Evolutionary conservation across 2,888 invertebrate genomes (phyloP).

Genomic region (Leptinotarsa rubiginosa): DNA sequence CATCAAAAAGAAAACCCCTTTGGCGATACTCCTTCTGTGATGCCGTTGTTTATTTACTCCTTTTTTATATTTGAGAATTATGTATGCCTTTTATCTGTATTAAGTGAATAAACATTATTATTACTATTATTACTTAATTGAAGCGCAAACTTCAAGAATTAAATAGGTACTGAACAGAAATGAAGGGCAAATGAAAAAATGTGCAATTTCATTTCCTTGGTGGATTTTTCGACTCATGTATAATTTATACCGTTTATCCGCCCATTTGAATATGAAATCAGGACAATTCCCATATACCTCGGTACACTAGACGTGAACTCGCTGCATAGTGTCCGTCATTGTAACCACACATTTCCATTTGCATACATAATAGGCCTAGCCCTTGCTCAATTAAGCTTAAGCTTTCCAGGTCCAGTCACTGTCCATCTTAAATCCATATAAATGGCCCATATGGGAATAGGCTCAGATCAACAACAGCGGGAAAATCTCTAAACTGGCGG

Average conservation of each 20-base stretch:
- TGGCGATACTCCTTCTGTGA: too few species aligned
- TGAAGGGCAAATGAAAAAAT: too few species aligned
- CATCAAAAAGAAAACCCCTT: too few species aligned
- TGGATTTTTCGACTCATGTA: not conserved
- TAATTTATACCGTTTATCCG: not conserved
- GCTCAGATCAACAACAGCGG: constrained; percentile 50
- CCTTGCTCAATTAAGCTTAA: constrained; percentile 64
- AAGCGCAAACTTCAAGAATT: too few species aligned
- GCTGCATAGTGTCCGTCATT: constrained; percentile 58
- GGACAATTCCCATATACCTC: not conserved
- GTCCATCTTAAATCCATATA: constrained; percentile 66
- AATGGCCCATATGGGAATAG: constrained; percentile 65
- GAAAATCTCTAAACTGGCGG: constrained; percentile 55
- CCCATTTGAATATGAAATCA: constrained; percentile 10
- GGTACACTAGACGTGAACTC: constrained; percentile 25
- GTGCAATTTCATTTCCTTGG: not conserved
- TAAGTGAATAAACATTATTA: too few species aligned
- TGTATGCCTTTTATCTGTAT: too few species aligned
- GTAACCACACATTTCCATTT: constrained; percentile 62
- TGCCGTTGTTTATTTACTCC: too few species aligned
- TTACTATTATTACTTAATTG: too few species aligned
- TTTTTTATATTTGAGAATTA: too few species aligned
- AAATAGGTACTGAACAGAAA: too few species aligned
- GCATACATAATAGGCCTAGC: constrained; percentile 64
- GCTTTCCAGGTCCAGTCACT: constrained; percentile 57